Percentiles rank a stretch among this genome's conserved stretches.
These are phyloP conservation scores for Cheirogaleus major DNA, from an alignment of 2,797 vertebrate species.

Conservation along the genomic window DNA sequence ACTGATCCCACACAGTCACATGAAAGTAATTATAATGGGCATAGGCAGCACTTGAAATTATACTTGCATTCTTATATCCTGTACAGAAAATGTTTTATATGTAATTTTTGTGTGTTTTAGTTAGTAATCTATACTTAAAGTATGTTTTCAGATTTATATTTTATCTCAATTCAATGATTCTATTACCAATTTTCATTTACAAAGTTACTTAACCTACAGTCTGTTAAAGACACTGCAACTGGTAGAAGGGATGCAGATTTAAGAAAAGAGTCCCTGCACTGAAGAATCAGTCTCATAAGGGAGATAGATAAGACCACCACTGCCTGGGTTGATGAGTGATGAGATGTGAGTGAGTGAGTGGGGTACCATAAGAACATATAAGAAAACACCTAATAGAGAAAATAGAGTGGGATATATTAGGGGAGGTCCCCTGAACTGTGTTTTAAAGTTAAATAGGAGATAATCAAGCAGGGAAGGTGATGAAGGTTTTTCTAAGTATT, in stretches of 20 bases:
- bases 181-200: neutral
- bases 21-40: neutral
- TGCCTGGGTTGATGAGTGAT: neutral
- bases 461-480: neutral
- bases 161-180: neutral
- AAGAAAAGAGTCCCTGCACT: neutral
- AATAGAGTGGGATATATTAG: accelerated
- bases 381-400: neutral
- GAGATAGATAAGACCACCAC: neutral
- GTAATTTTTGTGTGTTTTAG: neutral
- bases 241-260: neutral
- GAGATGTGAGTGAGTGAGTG: no score
- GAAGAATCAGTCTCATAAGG: neutral
- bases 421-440: neutral
- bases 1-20: neutral
- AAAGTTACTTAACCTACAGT: neutral
- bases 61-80: neutral
- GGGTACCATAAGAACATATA: neutral
- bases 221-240: neutral
- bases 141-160: neutral
- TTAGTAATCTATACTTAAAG: neutral
- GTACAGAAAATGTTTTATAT: neutral
- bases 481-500: neutral
- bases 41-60: neutral
- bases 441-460: neutral